Base-by-base conservation (phyloP, 2,797 vertebrate species). In the Arctocebus calabarensis region DNA sequence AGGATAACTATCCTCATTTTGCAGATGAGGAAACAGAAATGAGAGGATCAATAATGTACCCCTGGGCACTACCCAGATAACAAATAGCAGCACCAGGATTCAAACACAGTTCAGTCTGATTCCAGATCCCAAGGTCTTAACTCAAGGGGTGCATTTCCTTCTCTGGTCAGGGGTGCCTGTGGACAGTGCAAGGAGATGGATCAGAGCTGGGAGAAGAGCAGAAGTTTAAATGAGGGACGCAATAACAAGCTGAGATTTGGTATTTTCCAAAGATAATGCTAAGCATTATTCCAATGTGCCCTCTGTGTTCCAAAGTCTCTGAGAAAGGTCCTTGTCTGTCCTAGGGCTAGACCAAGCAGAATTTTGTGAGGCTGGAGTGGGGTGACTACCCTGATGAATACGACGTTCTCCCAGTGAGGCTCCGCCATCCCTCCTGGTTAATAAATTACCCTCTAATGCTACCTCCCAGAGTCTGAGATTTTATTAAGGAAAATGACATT, bases 141-240 rank as follows among this genome's bases (percentile, higher is more conserved):
- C 37, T 34, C 23, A 4, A 4, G 17, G 45, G 55, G 40, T 2
- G 1, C 2, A 19, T 37, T 11, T 45, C 57, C 62, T 37, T 37
- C 32, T 34, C 0, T 0, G 1, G 48, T 7, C 27, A 4, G 14
- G 0, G 37, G 16, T 25, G 12, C 5, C 0, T 0, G 19, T 7
- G 64, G 20, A 48, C 4, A 11, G 82, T 1, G 45, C 59, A 10
- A 8, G 0, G 14, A 19, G 1, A 3, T 12, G 17, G 13, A 20
- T 1, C 52, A 6, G 55, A 59, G 34, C 14, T 43, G 40, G 78
- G 17, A 83, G 40, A 45, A 19, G 5, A 70, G 27, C 9, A 7
- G 68, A 12, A 82, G 66, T 61, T 32, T 48, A 13, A 70, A 61
- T 3, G 27, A 84, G 77, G 19, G 57, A 37, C 25, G 32, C 17